Conservation (phyloP, 2,797 vertebrate species). For the Kryptopterus vitreolus region DNA sequence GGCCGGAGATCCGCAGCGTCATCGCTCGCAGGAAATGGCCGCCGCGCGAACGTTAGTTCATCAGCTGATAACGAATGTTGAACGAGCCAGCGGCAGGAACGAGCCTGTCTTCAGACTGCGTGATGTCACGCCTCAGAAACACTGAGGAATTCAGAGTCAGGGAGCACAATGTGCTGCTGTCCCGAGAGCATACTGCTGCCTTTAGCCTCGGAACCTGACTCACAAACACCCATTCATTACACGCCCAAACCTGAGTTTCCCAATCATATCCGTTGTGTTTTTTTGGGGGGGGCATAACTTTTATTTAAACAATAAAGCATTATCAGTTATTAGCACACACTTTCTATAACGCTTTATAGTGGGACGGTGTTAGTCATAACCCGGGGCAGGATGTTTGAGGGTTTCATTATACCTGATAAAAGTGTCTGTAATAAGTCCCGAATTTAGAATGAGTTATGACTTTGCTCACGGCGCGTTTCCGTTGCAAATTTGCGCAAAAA, state of each 20-base stretch:
- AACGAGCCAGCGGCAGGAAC: constrained; percentile 28
- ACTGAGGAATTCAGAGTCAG: constrained; percentile 33
- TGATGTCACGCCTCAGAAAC: constrained; percentile 42
- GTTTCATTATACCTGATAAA: constrained; percentile 24
- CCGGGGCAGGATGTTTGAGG: not conserved
- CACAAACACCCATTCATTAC: constrained; percentile 33
- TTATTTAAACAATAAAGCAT: too few relatives aligned
- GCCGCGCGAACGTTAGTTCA: constrained; percentile 2
- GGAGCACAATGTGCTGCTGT: constrained; percentile 40
- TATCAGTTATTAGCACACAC: not conserved
- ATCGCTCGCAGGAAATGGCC: not conserved
- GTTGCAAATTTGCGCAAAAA: too few relatives aligned
- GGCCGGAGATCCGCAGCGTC: not conserved
- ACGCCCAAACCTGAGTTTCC: not conserved
- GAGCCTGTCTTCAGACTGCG: constrained; percentile 12
- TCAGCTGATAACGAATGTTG: constrained; percentile 29
- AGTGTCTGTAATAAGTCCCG: constrained; percentile 12
- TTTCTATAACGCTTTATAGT: not conserved
- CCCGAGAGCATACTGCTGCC: not conserved
- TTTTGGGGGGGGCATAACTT: too few relatives aligned
- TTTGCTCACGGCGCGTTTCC: too few relatives aligned
- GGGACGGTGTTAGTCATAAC: constrained; percentile 10
- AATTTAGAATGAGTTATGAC: constrained; percentile 37
- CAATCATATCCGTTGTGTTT: not conserved
- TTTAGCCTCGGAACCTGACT: constrained; percentile 19